A percentile compares a stretch with the other conserved stretches of the same genome.
Evolutionary conservation across 1,140 invertebrate species (phyloP).

Genomic region (Drosophila virilis): DNA sequence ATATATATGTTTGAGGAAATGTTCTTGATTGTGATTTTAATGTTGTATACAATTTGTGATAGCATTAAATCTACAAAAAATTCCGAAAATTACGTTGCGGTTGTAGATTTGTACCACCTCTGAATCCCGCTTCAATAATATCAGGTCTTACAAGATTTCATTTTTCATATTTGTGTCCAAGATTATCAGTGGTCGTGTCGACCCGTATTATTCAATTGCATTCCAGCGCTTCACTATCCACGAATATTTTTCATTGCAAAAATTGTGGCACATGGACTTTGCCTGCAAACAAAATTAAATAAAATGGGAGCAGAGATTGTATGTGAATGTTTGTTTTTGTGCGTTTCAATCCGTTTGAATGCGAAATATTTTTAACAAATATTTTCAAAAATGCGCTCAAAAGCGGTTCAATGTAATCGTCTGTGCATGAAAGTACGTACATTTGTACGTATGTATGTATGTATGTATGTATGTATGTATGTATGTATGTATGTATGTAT

Average conservation of each 20-base stretch:
- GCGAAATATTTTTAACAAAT: conserved; percentile 72
- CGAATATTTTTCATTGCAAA: conserved; percentile 25
- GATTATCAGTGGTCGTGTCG: conserved; percentile 4
- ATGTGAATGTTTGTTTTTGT: conserved; percentile 74
- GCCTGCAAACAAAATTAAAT: conserved; percentile 30
- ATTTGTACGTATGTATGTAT: conserved; percentile 13
- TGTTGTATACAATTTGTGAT: neutral
- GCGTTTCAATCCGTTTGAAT: conserved; percentile 71
- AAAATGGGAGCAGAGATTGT: conserved; percentile 23
- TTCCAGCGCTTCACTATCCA: conserved; percentile 10
- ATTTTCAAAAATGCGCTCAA: conserved; percentile 54
- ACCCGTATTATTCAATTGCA: conserved; percentile 13
- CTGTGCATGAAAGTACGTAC: conserved; percentile 22
- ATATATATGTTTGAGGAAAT: neutral
- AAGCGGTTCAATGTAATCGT: conserved; percentile 62
- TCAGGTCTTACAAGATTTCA: neutral
- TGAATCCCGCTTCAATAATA: neutral
- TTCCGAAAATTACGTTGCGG: neutral
- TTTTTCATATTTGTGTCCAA: neutral
- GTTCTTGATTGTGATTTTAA: neutral
- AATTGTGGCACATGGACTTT: conserved; percentile 14
- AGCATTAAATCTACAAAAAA: neutral
- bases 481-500: neutral
- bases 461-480: neutral
- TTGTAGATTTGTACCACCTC: too few species aligned